Evolutionary conservation across 2,888 invertebrate genomes (phyloP), one percentile per base, ranked within the genome.

Genomic region (Liposcelis brunnea): DNA sequence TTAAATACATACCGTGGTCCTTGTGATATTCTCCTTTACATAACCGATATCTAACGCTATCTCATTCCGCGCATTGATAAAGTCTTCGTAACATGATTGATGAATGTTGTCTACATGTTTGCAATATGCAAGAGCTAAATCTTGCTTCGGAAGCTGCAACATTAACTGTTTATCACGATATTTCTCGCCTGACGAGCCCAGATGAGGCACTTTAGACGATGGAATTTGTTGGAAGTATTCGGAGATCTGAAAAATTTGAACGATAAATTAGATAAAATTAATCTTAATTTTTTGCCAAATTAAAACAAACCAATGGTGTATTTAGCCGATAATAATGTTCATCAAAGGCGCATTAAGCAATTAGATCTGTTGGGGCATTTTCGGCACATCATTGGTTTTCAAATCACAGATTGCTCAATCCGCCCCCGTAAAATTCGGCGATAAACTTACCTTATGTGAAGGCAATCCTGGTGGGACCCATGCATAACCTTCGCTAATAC

Each of bases 11-110:
- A 67, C 67, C 56, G 57, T 60, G 43, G 59, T 55, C 31, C 56
- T 54, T 8, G 55, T 52, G 43, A 61, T 53, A 48, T 56, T 58
- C 37, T 67, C 65, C 47, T 63, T 61, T 7, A 70, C 67, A 51
- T 64, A 63, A 64, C 89, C 97, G 59, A 97, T 87, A 63, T 95
- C 97, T 59, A 97, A 72, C 34, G 94, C 91, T 55, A 91, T 83
- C 68, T 93, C 91, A 64, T 97, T 95, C 44, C 97, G 73, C 45
- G 86, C 85, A 43, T 87, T 79, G 54, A 94, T 81, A 64, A 97
- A 97, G 64, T 94, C 91, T 65, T 91, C 84, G 62, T 84, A 95
- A 56, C 85, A 80, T 52, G 77, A 75, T 57, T 75, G 73, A 59
- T 85, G 77, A 57, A 75, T 73, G 14, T 78, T 69, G 52, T 84